Evolutionary conservation across 2,888 invertebrate genomes (phyloP).

Genomic region (Drosophila mayaguana): DNA sequence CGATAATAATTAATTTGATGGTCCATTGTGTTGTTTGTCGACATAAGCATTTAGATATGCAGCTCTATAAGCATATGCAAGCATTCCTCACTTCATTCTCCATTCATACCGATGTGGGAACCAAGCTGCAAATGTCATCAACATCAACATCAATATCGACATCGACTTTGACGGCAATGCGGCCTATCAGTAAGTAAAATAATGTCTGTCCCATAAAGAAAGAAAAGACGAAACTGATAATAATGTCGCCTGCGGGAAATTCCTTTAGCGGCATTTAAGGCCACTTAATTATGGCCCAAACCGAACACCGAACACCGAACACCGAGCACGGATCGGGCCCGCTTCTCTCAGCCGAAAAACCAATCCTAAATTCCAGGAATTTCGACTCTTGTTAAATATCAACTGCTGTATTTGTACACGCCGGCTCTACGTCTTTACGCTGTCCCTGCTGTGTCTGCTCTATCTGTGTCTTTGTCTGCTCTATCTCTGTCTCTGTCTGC

Average conservation of each 20-base stretch:
- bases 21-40: constrained; percentile 60
- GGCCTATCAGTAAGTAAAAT: constrained; percentile 55
- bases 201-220: constrained; percentile 30
- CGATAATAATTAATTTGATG: constrained; percentile 50
- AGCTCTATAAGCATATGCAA: constrained; percentile 15
- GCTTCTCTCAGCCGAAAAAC: constrained; percentile 45
- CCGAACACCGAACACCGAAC: constrained; percentile 25
- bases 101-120: constrained; percentile 52
- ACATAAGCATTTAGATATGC: constrained; percentile 54
- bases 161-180: constrained; percentile 31
- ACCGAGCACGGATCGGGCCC: constrained; percentile 35
- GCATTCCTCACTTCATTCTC: constrained; percentile 11
- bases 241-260: constrained; percentile 79
- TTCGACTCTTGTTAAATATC: constrained; percentile 75
- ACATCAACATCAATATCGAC: constrained; percentile 45
- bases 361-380: constrained; percentile 82
- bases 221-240: constrained; percentile 61
- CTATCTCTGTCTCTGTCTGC: too few relatives aligned
- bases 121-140: constrained; percentile 43
- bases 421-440: constrained; percentile 38
- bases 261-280: constrained; percentile 79
- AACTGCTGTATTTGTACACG: constrained; percentile 75
- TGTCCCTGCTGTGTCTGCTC: constrained; percentile 9
- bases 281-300: constrained; percentile 74
- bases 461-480: neutral